These are phyloP conservation scores for Spongilla lacustris DNA, from an alignment of 37 sponge, comb jelly and placozoan species.

Conservation along the genomic window DNA sequence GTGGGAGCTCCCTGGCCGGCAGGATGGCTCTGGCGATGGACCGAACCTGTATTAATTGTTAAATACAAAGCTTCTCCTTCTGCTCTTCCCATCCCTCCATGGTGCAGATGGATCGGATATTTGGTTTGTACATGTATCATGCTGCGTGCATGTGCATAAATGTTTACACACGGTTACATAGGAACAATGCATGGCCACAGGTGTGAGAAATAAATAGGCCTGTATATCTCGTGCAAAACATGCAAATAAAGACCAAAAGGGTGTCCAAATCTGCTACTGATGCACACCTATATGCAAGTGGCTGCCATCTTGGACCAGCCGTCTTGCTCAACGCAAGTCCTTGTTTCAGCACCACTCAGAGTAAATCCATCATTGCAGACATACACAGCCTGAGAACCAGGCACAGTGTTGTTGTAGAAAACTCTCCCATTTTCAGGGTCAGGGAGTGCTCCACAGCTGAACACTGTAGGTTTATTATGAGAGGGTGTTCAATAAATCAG, in stretches of 20 bases:
- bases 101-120: too few species aligned
- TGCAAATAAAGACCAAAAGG: not conserved
- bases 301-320: conserved; percentile 21
- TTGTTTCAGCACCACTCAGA: conserved; percentile 2
- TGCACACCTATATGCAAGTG: conserved; percentile 18
- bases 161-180: not conserved
- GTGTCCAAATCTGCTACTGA: not conserved
- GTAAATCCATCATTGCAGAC: conserved; percentile 38
- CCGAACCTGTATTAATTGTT: too few species aligned
- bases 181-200: not conserved
- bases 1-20: too few species aligned
- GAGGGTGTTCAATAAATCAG: not conserved
- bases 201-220: not conserved
- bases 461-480: not conserved
- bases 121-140: too few species aligned
- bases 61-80: too few species aligned
- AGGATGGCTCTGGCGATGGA: too few species aligned
- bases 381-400: conserved; percentile 10
- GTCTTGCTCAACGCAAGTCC: conserved; percentile 15
- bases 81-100: too few species aligned
- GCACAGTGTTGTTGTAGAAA: not conserved
- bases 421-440: conserved; percentile 18
- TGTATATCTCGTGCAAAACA: not conserved
- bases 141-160: too few species aligned
- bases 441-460: conserved; percentile 5